Evolutionary conservation across 2,113 vertebrate species (phyloP), one percentile per base, ranked within the genome.

Genomic region (Ophthalmolycus amberensis): DNA sequence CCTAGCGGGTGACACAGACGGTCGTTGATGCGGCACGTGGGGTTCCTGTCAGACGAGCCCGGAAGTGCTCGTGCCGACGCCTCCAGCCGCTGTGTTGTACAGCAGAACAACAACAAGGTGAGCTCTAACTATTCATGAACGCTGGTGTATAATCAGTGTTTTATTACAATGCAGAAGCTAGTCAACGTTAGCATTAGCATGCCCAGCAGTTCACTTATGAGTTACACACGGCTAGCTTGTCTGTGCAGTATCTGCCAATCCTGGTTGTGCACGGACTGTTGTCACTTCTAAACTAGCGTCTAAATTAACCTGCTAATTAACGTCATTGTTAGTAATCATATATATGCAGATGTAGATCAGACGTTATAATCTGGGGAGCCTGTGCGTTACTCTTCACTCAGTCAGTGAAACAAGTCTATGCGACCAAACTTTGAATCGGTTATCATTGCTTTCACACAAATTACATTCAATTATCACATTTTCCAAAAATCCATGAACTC

Each of bases 171-270:
- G 20, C n/a, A 25, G 9, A 58, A 27, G 56, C 15, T 56, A 63
- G 52, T 60, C 54, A 40, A 18, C 22, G 46, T 58, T 77, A 77
- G 63, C 62, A 77, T 64, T 58, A 68, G 71, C 77, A 0, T 10
- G 0, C 11, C 2, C 3, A 48, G 16, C 1, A 5, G 12, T 64
- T 42, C 5, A 27, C 14, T 8, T 58, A 4, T 11, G 5, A 34
- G 15, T 20, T 40, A 22, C 16, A 56, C 58, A 22, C 5, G 14
- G 27, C 5, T 29, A 50, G 32, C 7, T 6, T 37, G 0, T 1
- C 22, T 58, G 32, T 37, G 8, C 4, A 54, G 12, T 15, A 34
- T 29, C 27, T 50, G 3, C 1, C 0, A 6, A 11, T 29, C 4
- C 46, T 37, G 20, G 6, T 1, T 34, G 37, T 29, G 46, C 48